Conservation (phyloP, 2,888 invertebrate genomes). For the Schizotus pectinicornis region DNA sequence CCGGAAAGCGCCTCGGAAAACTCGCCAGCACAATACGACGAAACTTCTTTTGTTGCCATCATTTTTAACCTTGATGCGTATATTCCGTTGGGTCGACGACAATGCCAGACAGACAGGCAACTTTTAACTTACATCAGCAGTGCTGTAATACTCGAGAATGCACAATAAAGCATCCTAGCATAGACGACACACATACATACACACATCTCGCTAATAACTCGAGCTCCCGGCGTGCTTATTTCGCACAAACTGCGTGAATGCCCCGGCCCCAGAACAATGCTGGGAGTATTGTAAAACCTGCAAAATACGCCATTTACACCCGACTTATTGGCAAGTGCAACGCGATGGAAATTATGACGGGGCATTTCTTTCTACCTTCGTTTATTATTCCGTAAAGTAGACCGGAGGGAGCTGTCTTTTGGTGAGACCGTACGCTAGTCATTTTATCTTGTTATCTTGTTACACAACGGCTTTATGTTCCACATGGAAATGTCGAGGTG, state of each 20-base stretch:
- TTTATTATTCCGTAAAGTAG: conserved; percentile 7
- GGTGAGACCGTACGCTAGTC: conserved; percentile 18
- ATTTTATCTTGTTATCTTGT: conserved; percentile 24
- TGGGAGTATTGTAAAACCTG: conserved; percentile 43
- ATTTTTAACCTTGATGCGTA: conserved; percentile 51
- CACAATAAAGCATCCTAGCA: too few species aligned
- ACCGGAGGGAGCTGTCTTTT: conserved; percentile 14
- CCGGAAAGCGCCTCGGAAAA: too few species aligned
- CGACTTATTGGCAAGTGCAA: conserved; percentile 30
- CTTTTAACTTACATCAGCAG: too few species aligned
- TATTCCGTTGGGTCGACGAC: too few species aligned
- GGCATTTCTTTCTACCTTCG: conserved; percentile 16
- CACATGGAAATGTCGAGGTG: conserved; percentile 12
- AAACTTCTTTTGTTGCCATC: conserved; percentile 47
- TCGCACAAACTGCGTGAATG: conserved; percentile 52
- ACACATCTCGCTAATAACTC: conserved; percentile 45
- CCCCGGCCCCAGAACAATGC: conserved; percentile 39
- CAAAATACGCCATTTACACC: conserved; percentile 35
- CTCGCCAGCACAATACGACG: conserved; percentile 39
- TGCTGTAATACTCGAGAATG: too few species aligned
- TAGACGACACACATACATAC: too few species aligned
- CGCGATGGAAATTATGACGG: conserved; percentile 24
- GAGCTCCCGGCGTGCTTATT: conserved; percentile 35
- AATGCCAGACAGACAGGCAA: too few species aligned
- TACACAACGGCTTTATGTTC: conserved; percentile 19